phyloP scores from a whole-genome alignment of 2,888 invertebrate genomes.

The Sarcophaga subvicina region DNA sequence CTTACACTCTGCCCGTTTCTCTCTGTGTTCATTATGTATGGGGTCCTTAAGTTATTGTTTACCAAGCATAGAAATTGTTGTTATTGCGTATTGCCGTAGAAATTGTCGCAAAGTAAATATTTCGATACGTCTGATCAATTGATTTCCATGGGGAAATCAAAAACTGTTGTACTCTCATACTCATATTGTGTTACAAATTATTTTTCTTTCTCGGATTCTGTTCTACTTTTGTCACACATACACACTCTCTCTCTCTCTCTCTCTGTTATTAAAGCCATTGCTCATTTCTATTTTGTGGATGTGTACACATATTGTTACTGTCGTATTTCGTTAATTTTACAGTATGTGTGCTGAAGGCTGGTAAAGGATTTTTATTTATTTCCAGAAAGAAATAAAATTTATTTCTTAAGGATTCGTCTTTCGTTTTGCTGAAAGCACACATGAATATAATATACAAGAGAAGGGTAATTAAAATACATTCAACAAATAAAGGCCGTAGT shows the following conservation, averaged over 20 bases:
- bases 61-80: constrained; percentile 4
- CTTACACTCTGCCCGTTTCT: neutral
- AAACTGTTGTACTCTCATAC: constrained; percentile 21
- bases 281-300: too few species aligned
- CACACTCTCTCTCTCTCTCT: too few species aligned
- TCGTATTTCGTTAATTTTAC: neutral
- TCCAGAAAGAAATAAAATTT: neutral
- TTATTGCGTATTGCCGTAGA: constrained; percentile 35
- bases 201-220: neutral
- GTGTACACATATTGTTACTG: neutral
- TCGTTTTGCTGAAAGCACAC: too few species aligned
- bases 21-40: neutral
- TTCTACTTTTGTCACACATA: neutral
- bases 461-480: too few species aligned
- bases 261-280: too few species aligned
- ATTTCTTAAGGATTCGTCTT: neutral
- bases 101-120: constrained; percentile 44
- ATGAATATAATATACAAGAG: too few species aligned
- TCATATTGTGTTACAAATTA: constrained; percentile 46
- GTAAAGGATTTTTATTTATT: neutral
- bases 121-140: constrained; percentile 59
- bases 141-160: constrained; percentile 69
- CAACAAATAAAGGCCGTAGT: too few species aligned
- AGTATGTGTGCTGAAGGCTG: neutral
- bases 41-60: neutral